Percentiles rank a stretch among this genome's conserved stretches.
These are phyloP conservation scores for Xylocopa sonorina DNA, from an alignment of 1,140 invertebrate genomes.

Conservation along the genomic window DNA sequence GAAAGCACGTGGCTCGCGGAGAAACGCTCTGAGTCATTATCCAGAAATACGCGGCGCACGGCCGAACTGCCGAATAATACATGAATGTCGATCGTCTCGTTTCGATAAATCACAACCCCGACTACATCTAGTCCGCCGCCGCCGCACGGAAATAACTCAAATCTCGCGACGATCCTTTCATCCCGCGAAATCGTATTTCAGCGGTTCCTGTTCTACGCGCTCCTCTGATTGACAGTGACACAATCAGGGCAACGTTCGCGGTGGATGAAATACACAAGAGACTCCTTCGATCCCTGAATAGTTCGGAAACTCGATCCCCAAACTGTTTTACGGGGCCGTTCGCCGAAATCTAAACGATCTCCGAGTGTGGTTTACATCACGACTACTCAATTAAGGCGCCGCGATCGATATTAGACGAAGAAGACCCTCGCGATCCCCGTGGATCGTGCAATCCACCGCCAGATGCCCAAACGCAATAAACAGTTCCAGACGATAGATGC, in stretches of 20 bases:
- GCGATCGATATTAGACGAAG: not conserved
- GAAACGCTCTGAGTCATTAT: slow-evolving; percentile 51
- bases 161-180: not conserved
- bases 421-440: not conserved
- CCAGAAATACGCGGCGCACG: slow-evolving; percentile 46
- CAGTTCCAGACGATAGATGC: too few species aligned
- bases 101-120: not conserved
- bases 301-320: not conserved
- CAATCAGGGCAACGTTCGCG: not conserved
- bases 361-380: not conserved
- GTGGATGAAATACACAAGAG: too few species aligned
- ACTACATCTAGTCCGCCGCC: too few species aligned
- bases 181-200: too few species aligned
- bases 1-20: slow-evolving; percentile 48
- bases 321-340: not conserved
- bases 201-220: not conserved
- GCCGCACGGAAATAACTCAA: not conserved
- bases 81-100: slow-evolving; percentile 3
- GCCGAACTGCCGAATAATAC: not conserved
- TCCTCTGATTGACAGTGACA: not conserved
- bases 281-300: not conserved
- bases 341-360: not conserved
- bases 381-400: not conserved
- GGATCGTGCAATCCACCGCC: too few species aligned
- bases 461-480: too few species aligned